phyloP scores from a whole-genome alignment of 2,797 vertebrate species.

The Rhincodon typus region DNA sequence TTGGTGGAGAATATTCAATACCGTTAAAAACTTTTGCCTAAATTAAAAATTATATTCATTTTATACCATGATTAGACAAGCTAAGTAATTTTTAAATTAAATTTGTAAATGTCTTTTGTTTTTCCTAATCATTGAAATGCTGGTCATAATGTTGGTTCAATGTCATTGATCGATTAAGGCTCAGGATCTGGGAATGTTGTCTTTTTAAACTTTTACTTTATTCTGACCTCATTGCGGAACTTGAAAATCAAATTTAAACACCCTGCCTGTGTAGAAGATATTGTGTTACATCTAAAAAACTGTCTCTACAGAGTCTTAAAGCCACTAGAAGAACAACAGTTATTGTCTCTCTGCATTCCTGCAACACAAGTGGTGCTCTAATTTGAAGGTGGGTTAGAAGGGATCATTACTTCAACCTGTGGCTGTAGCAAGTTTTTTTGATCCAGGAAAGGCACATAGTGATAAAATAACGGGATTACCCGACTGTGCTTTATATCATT shows the following conservation, averaged over 20 bases:
- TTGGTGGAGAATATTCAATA: background rate
- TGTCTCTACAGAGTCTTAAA: background rate
- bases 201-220: background rate
- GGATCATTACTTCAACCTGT: too few species aligned
- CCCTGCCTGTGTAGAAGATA: background rate
- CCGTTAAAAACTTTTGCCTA: background rate
- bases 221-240: background rate
- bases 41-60: background rate
- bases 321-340: background rate
- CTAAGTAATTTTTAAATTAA: background rate
- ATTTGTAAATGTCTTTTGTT: background rate
- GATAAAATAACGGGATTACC: too few species aligned
- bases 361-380: background rate
- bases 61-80: constrained; percentile 16
- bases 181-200: background rate
- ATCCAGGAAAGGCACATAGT: background rate
- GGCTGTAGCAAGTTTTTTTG: background rate
- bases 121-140: background rate
- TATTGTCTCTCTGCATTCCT: too few species aligned
- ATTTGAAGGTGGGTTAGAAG: background rate
- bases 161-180: background rate
- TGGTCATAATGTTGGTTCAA: constrained; percentile 16
- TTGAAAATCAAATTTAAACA: background rate
- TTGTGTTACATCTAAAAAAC: background rate
- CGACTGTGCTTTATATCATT: background rate